Conservation (phyloP, 2,797 vertebrate species). For the Otus scops region DNA sequence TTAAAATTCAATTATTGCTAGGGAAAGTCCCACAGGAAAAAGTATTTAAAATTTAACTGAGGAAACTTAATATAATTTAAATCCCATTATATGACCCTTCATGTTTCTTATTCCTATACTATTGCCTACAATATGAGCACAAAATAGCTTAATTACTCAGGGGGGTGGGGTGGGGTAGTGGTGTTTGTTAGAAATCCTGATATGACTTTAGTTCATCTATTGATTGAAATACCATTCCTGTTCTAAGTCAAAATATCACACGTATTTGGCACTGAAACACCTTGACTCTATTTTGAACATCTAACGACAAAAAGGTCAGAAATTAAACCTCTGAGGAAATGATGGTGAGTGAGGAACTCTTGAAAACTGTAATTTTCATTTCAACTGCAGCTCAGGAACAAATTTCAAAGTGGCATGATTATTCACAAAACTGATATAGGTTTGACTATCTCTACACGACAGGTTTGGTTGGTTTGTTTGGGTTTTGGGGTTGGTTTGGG, state of each 20-base stretch:
- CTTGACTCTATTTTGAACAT: not conserved
- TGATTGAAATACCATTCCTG: not conserved
- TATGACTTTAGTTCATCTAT: not conserved
- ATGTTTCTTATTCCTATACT: not conserved
- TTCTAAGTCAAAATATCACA: not conserved
- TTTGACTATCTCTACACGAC: not conserved
- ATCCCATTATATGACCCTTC: not conserved
- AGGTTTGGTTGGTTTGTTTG: not conserved
- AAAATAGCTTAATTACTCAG: not conserved
- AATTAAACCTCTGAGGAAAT: not conserved
- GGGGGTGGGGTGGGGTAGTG: not conserved
- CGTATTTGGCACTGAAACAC: not conserved
- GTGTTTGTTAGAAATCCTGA: not conserved
- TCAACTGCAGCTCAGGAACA: not conserved
- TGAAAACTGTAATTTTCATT: not conserved
- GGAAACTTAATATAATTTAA: not conserved
- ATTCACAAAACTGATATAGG: not conserved
- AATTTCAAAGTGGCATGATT: not conserved
- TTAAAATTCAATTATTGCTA: not conserved
- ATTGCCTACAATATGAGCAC: not conserved
- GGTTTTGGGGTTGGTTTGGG: not conserved
- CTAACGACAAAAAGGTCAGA: not conserved
- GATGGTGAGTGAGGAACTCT: not conserved
- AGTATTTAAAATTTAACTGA: not conserved
- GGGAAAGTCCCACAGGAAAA: not conserved